Evolutionary conservation across 2,797 vertebrate species (phyloP).

Genomic region (Leuciscus waleckii): DNA sequence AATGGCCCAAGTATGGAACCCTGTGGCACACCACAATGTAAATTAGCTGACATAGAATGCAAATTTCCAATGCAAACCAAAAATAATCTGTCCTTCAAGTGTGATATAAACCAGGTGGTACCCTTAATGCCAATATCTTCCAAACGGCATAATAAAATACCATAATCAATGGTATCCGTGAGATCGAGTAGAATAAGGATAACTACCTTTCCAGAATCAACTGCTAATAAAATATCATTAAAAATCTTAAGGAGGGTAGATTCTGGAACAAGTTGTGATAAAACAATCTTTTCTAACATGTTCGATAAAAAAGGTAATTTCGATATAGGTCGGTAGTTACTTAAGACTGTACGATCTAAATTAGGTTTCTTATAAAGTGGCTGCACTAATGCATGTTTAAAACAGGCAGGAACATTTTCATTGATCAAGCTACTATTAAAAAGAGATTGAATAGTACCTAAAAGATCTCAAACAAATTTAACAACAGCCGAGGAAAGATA

Average conservation of each 20-base stretch:
- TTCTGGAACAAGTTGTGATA: background rate
- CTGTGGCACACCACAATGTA: too few species aligned
- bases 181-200: too few species aligned
- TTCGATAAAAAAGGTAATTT: background rate
- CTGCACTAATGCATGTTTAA: background rate
- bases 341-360: background rate
- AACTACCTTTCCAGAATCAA: too few species aligned
- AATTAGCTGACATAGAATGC: too few species aligned
- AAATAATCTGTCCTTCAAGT: too few species aligned
- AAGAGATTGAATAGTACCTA: background rate
- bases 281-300: background rate
- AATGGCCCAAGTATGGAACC: too few species aligned
- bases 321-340: background rate
- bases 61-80: too few species aligned
- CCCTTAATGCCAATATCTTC: too few species aligned
- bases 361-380: background rate
- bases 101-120: too few species aligned
- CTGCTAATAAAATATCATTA: too few species aligned
- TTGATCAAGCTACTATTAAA: background rate
- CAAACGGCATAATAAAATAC: background rate
- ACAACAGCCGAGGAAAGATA: background rate
- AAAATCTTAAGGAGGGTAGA: too few species aligned
- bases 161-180: background rate
- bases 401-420: background rate
- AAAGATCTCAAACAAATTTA: background rate